Conservation (phyloP, 2,113 vertebrate genomes). For the Lagopus muta region DNA sequence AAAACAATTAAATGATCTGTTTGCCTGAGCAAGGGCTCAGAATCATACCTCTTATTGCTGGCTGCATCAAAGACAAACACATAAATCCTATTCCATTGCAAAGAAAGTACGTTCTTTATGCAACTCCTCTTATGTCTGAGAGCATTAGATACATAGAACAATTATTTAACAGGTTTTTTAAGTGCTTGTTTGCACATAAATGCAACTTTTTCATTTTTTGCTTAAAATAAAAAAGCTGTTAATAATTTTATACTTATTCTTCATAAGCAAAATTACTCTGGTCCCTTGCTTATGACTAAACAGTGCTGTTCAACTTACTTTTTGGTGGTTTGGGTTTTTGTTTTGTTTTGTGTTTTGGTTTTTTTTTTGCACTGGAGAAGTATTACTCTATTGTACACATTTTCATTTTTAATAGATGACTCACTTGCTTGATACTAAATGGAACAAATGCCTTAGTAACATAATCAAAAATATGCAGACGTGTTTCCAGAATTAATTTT, state of each 20-base stretch:
- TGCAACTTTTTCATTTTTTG: background rate
- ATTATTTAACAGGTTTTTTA: background rate
- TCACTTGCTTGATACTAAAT: constrained; percentile 58
- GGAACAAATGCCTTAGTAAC: constrained; percentile 55
- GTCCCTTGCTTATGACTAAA: constrained; percentile 22
- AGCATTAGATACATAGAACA: constrained; percentile 5
- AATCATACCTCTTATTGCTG: background rate
- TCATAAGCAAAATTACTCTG: background rate
- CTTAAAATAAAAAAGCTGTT: background rate
- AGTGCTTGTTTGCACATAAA: background rate
- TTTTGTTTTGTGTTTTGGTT: too few species aligned
- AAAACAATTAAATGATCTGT: background rate
- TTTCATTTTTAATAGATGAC: constrained; percentile 60
- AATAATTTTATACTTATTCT: background rate
- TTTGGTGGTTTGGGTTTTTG: background rate
- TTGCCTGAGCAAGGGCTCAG: background rate
- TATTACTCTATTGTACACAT: background rate
- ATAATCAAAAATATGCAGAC: constrained; percentile 66
- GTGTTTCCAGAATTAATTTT: constrained; percentile 75
- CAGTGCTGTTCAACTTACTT: background rate
- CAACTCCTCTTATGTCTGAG: background rate
- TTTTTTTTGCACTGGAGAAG: background rate
- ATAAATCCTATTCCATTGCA: background rate
- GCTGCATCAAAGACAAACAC: background rate
- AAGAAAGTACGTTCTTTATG: background rate